Evolutionary conservation across 2,888 invertebrate genomes (phyloP), one percentile per base, ranked within the genome.

Genomic region (Matsumyia berberina): DNA sequence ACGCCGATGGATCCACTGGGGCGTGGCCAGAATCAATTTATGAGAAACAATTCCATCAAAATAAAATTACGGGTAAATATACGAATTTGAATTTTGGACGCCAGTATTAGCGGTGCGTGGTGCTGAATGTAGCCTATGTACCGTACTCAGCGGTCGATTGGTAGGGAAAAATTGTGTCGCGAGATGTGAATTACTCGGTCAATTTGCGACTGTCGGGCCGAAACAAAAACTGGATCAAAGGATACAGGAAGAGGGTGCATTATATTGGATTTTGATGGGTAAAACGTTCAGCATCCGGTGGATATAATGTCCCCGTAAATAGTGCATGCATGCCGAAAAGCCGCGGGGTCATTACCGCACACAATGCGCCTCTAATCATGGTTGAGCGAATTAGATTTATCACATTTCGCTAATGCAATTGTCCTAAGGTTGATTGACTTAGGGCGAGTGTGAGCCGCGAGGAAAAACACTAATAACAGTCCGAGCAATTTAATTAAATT

Each of bases 361-460:
- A 79, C 73, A 79, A 83, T 83, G 79, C 57, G 79, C 67, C 72
- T 83, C 73, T 79, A 79, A 83, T 78, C 83, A 73, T 73, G 83
- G 83, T 31, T 51, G 55, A 44, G 73, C 73, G 72, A 79, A 83
- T 79, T 83, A 79, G 79, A 83, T 83, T 83, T 83, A 83, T 83
- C 79, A 83, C 79, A 83, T 79, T 83, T 79, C 53, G 79, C 67
- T 69, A 67, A 67, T 66, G 79, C 79, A 67, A 73, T 83, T 79
- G 78, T 67, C 67, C 67, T 62, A 62, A 79, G 64, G 55, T 69
- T 79, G 79, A 79, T 79, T 79, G 79, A 83, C 73, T 83, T 73
- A 79, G 57, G 58, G 72, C 60, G 51, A 51, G 64, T 24, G 4
- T 15, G 15, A 9, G 3, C n/a, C 2, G 17, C 53, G 42, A 0